Conservation (phyloP, 2,113 vertebrate genomes). For the Orthonyx spaldingii region DNA sequence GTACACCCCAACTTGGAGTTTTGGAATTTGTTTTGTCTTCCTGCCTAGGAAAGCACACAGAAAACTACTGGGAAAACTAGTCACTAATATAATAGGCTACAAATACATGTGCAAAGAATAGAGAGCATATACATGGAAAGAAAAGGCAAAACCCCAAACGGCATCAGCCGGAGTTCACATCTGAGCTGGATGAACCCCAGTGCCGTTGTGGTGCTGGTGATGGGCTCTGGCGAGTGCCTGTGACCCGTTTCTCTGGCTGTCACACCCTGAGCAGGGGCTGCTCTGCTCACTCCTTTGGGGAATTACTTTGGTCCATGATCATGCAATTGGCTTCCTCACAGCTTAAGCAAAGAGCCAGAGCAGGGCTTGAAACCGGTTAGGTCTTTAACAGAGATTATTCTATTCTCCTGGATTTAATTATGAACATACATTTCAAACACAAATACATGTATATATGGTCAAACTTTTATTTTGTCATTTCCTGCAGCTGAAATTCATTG, state of each 20-base stretch:
- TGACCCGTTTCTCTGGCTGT: background rate
- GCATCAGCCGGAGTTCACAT: too few relatives aligned
- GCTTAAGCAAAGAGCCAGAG: background rate
- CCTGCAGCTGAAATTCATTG: constrained; percentile 50
- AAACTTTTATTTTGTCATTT: constrained; percentile 32
- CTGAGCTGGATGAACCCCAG: background rate
- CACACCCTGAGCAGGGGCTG: accelerated
- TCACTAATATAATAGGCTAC: too few relatives aligned
- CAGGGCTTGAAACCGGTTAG: background rate
- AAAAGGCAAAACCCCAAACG: too few relatives aligned
- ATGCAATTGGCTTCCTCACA: background rate
- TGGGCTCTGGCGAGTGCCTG: background rate
- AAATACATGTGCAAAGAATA: too few relatives aligned
- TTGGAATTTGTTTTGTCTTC: too few relatives aligned
- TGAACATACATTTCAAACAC: background rate
- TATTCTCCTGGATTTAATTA: constrained; percentile 6
- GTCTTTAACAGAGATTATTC: background rate
- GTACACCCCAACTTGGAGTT: too few relatives aligned
- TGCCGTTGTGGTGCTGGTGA: background rate
- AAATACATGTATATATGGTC: background rate
- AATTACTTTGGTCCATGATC: background rate
- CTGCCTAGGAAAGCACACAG: too few relatives aligned
- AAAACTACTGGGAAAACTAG: too few relatives aligned
- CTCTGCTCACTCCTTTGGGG: background rate
- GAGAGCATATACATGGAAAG: too few relatives aligned